phyloP scores from a whole-genome alignment of 1,140 invertebrate species.

The Aphaenogaster ashmeadi region DNA sequence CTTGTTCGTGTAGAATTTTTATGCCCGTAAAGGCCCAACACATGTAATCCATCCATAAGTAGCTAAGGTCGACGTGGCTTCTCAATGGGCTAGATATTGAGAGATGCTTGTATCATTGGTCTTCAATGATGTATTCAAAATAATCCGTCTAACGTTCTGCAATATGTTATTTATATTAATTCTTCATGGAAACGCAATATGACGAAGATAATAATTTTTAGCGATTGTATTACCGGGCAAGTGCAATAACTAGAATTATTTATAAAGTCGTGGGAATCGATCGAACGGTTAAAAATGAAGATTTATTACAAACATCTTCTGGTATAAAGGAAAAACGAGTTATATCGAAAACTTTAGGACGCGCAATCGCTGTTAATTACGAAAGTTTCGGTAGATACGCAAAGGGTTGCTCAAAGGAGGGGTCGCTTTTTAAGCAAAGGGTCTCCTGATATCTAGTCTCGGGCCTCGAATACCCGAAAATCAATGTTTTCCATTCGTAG shows the following conservation, averaged over 20 bases:
- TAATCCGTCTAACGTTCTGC: background rate
- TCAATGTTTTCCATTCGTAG: constrained; percentile 86
- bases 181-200: background rate
- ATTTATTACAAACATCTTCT: constrained; percentile 14
- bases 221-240: constrained; percentile 20
- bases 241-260: constrained; percentile 51
- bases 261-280: background rate
- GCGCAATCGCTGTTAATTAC: constrained; percentile 19
- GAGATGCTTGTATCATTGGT: constrained; percentile 56
- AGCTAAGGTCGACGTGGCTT: constrained; percentile 79
- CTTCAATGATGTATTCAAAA: background rate
- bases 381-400: background rate
- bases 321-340: background rate
- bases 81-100: constrained; percentile 79
- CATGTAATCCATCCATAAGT: constrained; percentile 86
- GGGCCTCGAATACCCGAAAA: constrained; percentile 79
- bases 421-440: constrained; percentile 39
- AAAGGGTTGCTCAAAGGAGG: constrained; percentile 12
- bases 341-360: background rate
- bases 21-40: constrained; percentile 84
- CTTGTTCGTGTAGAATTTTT: constrained; percentile 84
- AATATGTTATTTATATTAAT: background rate
- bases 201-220: background rate
- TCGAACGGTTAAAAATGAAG: background rate
- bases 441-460: constrained; percentile 78